Base-by-base conservation (phyloP, 1,140 invertebrate genomes). In the Scylla paramamosain region DNA sequence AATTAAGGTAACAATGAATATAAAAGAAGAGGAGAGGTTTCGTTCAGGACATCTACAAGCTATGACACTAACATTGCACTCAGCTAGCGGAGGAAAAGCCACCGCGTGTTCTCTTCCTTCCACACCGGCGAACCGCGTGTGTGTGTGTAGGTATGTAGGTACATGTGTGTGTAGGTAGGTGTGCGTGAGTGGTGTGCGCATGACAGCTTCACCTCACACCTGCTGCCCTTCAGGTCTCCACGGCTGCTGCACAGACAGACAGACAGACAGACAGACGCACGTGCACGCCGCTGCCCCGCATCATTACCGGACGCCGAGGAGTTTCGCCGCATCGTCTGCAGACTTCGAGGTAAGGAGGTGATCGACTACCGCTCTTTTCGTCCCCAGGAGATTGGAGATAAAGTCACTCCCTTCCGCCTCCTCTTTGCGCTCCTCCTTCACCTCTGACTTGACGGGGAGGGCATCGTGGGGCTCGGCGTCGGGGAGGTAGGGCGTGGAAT, bases 351-450 rank as follows among this genome's bases (percentile, higher is more conserved):
- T 97, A 0, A 99, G 97, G 94, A 99, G 98, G 96, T 98, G 98
- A 96, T 99, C 99, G 82, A 99, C 98, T 93, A 99, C 98, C n/a
- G 98, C 94, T 98, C 98, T 96, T 98, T 98, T 93, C 98, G 98
- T 98, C 0, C 99, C 99, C 0, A 99, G 97, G 0, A 99, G 97
- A 97, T 99, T 99, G 0, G 98, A 98, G 96, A 99, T 98, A 59
- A 99, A 97, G 96, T 99, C 98, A 93, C 97, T 97, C 7, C 46
- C 95, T 90, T 90, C 94, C 20, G 77, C 39, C 45, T 95, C 95
- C 25, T 95, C 95, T 28, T 93, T 90, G n/a, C 92, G 67, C 52
- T 89, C 46, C 25, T 88, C 83, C 39, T 94, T 87, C n/a, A 92
- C 93, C 48, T 59, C 82, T 16, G 32, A 32, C 52, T 94, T 93